A percentile compares a stretch with the other conserved stretches of the same genome.
These are phyloP conservation scores for Pelobates cultripes DNA, from an alignment of 2,797 vertebrate species.

Conservation along the genomic window DNA sequence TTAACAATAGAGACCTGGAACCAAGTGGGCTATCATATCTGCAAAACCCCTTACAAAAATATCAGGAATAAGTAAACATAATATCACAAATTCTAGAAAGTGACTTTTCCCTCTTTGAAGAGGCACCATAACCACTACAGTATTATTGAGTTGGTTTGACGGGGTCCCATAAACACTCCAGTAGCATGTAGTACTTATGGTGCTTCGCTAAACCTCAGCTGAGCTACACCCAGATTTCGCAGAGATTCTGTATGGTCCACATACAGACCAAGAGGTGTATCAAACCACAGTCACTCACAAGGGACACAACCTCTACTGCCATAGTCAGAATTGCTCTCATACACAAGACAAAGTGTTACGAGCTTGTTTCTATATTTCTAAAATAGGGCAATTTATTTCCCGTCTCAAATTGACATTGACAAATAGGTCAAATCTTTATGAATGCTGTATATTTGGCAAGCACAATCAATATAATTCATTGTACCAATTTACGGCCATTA, in stretches of 20 bases:
- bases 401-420: background rate
- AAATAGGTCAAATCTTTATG: slow-evolving; percentile 18
- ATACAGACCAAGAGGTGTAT: background rate
- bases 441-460: slow-evolving; percentile 13
- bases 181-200: too few species aligned
- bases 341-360: background rate
- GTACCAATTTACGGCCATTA: slow-evolving; percentile 19
- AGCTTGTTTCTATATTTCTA: background rate
- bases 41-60: too few species aligned
- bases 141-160: too few species aligned
- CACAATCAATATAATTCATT: slow-evolving; percentile 29
- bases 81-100: too few species aligned
- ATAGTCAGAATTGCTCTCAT: background rate
- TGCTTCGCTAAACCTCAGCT: too few species aligned
- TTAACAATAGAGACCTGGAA: too few species aligned
- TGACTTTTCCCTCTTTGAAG: too few species aligned
- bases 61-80: too few species aligned
- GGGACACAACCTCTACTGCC: background rate
- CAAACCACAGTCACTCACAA: background rate
- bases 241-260: background rate
- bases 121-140: too few species aligned
- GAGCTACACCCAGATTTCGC: too few species aligned
- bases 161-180: too few species aligned
- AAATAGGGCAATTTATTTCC: slow-evolving; percentile 13
- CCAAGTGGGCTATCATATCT: too few species aligned